Conservation (phyloP, 2,113 vertebrate species). For the Anhinga anhinga region DNA sequence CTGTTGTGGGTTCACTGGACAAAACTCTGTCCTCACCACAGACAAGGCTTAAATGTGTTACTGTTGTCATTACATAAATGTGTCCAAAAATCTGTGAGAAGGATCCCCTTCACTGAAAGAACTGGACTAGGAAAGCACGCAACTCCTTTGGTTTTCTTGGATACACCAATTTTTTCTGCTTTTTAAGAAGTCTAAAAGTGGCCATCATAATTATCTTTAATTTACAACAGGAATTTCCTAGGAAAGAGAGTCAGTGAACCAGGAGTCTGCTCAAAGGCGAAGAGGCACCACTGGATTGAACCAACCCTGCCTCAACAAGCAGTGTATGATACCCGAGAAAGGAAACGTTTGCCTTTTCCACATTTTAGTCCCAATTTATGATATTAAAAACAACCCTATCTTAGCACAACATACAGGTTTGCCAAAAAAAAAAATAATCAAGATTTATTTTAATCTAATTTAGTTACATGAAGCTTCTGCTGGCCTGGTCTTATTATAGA, state of each 20-base stretch:
- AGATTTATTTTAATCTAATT: not conserved
- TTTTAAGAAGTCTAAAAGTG: not conserved
- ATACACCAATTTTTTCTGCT: not conserved
- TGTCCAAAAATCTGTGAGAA: not conserved
- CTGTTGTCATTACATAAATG: not conserved
- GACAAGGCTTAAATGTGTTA: not conserved
- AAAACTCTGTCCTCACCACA: not conserved
- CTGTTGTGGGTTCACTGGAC: fast-evolving
- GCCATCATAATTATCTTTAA: too few relatives aligned
- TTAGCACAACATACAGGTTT: not conserved
- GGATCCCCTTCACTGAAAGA: not conserved
- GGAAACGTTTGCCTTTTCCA: not conserved
- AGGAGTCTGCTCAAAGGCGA: not conserved
- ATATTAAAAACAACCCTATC: not conserved
- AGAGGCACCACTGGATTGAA: not conserved
- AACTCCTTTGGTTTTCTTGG: not conserved
- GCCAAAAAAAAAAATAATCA: not conserved
- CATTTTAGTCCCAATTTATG: not conserved
- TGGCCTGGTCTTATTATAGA: not conserved
- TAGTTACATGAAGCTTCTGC: not conserved
- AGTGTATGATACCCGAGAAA: not conserved
- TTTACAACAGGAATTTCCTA: not conserved
- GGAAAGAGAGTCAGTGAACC: not conserved
- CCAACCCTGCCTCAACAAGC: not conserved
- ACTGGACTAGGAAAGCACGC: not conserved